Conservation (phyloP, 2,113 vertebrate genomes). For the Papio anubis region DNA sequence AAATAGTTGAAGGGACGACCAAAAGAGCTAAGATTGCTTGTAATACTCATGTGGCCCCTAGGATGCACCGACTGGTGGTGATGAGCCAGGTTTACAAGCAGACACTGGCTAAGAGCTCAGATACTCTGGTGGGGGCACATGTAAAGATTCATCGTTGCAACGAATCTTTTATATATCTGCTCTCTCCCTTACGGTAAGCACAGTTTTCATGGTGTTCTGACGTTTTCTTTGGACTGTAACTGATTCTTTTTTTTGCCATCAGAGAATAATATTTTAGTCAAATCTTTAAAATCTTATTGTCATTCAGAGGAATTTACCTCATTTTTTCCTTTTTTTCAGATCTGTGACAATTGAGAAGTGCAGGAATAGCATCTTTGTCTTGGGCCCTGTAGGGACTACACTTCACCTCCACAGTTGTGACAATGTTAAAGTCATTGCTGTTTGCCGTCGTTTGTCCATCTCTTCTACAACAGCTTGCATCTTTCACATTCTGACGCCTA, state of each 20-base stretch:
- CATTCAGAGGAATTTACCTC: neutral
- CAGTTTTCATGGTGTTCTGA: neutral
- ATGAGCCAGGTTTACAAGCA: slow-evolving; percentile 96
- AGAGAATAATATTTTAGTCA: slow-evolving; percentile 10
- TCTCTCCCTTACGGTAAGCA: slow-evolving; percentile 94
- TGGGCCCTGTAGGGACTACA: slow-evolving; percentile 91
- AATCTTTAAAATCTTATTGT: neutral
- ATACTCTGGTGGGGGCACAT: slow-evolving; percentile 91
- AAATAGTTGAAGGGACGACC: slow-evolving; percentile 92
- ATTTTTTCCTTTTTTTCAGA: slow-evolving; percentile 78
- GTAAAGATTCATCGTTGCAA: slow-evolving; percentile 94
- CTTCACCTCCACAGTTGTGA: slow-evolving; percentile 94
- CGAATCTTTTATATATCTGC: slow-evolving; percentile 95
- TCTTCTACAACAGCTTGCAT: slow-evolving; percentile 88
- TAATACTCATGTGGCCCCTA: slow-evolving; percentile 88
- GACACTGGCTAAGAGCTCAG: slow-evolving; percentile 95
- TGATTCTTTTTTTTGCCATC: neutral
- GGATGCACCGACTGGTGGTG: slow-evolving; percentile 90
- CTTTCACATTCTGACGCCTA: slow-evolving; percentile 91
- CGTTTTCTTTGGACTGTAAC: neutral
- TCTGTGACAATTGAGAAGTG: slow-evolving; percentile 96
- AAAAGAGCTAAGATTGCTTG: slow-evolving; percentile 93
- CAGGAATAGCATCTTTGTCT: slow-evolving; percentile 90
- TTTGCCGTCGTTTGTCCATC: slow-evolving; percentile 88
- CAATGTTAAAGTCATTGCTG: slow-evolving; percentile 88